phyloP scores from a whole-genome alignment of 92 coral and sea anemone genomes.

The Pocillopora grandis region DNA sequence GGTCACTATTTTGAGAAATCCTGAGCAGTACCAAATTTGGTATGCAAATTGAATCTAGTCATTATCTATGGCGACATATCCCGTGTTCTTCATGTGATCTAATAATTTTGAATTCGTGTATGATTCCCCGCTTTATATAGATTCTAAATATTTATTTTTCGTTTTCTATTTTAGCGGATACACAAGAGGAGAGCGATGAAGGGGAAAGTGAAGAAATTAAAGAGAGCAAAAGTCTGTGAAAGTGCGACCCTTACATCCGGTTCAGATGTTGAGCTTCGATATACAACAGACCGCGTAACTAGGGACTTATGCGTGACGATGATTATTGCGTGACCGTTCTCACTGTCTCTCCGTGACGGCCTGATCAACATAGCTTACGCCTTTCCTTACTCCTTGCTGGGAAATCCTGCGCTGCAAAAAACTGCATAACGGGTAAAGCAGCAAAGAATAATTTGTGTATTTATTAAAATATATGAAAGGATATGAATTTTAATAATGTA shows the following conservation, averaged over 20 bases:
- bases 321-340: not conserved
- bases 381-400: not conserved
- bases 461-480: too few species aligned
- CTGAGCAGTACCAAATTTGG: too few species aligned
- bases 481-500: too few species aligned
- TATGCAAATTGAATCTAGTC: too few species aligned
- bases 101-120: too few species aligned
- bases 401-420: slow-evolving; percentile 13
- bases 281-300: too few species aligned
- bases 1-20: too few species aligned
- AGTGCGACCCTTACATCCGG: not conserved
- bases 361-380: too few species aligned
- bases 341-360: not conserved
- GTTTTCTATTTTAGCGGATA: not conserved
- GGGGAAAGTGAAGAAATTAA: not conserved
- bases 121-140: too few species aligned
- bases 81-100: too few species aligned
- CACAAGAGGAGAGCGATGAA: not conserved
- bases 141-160: not conserved
- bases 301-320: not conserved
- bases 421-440: slow-evolving; percentile 9
- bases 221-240: not conserved
- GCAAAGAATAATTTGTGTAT: not conserved
- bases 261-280: too few species aligned
- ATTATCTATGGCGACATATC: too few species aligned